phyloP scores from a whole-genome alignment of 2,113 vertebrate species.

The Poeciliopsis prolifica region DNA sequence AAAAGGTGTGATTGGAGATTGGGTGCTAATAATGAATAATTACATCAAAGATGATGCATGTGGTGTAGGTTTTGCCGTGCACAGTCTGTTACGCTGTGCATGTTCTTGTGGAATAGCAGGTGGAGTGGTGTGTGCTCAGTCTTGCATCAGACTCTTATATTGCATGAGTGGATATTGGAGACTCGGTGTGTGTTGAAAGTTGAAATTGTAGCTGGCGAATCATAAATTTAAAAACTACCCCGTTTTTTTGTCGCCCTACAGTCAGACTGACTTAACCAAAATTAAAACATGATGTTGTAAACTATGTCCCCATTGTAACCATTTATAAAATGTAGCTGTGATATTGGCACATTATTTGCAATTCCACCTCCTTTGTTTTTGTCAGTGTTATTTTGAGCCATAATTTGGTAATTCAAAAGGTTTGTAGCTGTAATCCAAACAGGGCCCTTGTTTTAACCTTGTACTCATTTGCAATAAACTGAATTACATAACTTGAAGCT shows the following conservation, averaged over 20 bases:
- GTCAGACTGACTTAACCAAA: constrained; percentile 26
- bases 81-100: background rate
- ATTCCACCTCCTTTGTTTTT: background rate
- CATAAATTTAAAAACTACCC: constrained; percentile 58
- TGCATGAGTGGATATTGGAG: background rate
- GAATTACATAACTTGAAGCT: too few species aligned
- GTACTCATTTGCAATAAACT: background rate
- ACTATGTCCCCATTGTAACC: constrained; percentile 1
- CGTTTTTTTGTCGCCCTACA: constrained; percentile 5
- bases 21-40: constrained; percentile 73
- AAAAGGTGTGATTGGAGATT: constrained; percentile 73
- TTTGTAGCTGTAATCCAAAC: constrained; percentile 26
- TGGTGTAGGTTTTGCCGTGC: background rate
- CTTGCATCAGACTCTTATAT: constrained; percentile 34
- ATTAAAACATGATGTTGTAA: constrained; percentile 9
- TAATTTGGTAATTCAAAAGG: constrained; percentile 58
- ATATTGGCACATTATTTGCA: background rate
- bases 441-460: background rate
- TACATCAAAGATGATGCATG: constrained; percentile 48
- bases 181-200: constrained; percentile 39
- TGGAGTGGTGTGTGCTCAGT: constrained; percentile 44
- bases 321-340: background rate
- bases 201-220: constrained; percentile 60
- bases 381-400: constrained; percentile 52
- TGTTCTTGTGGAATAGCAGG: constrained; percentile 32